Percentiles rank a stretch among this genome's conserved stretches.
Evolutionary conservation across 2,797 vertebrate species (phyloP).

Genomic region (Knipowitschia caucasica): DNA sequence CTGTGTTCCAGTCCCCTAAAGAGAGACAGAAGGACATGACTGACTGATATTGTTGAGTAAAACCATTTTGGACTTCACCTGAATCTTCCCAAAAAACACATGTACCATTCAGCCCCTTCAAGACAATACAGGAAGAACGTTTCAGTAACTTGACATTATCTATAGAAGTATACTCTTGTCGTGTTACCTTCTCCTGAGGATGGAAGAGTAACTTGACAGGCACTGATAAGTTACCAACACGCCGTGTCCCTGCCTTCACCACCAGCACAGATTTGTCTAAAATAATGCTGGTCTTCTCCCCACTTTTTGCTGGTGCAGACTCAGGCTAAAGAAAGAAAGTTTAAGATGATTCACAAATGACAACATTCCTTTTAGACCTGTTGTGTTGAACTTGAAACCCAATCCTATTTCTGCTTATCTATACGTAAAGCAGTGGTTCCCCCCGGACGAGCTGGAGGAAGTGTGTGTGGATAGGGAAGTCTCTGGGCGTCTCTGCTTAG

Average conservation of each 20-base stretch:
- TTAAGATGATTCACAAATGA: neutral
- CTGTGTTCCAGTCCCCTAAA: slow-evolving; percentile 63
- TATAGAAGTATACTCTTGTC: neutral
- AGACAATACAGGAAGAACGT: no score
- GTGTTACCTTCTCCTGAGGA: slow-evolving; percentile 35
- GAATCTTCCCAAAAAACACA: slow-evolving; percentile 72
- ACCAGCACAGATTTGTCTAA: slow-evolving; percentile 45
- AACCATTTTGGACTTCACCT: neutral
- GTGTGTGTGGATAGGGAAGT: no score
- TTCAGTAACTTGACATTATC: no score
- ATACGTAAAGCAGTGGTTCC: no score
- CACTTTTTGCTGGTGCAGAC: neutral
- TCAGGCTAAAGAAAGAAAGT: slow-evolving; percentile 20
- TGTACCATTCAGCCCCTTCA: slow-evolving; percentile 42
- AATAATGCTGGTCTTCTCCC: neutral
- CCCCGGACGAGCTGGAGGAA: no score
- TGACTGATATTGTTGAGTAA: neutral
- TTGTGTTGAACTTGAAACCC: no score
- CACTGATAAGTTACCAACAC: slow-evolving; percentile 53
- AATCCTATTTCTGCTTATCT: no score
- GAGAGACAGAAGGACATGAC: no score
- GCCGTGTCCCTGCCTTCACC: slow-evolving; percentile 50
- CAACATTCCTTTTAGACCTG: no score
- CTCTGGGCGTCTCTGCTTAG: no score
- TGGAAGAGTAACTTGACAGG: slow-evolving; percentile 61